Evolutionary conservation across 1,140 invertebrate species (phyloP), one percentile per base, ranked within the genome.

Genomic region (Vanessa atalanta): DNA sequence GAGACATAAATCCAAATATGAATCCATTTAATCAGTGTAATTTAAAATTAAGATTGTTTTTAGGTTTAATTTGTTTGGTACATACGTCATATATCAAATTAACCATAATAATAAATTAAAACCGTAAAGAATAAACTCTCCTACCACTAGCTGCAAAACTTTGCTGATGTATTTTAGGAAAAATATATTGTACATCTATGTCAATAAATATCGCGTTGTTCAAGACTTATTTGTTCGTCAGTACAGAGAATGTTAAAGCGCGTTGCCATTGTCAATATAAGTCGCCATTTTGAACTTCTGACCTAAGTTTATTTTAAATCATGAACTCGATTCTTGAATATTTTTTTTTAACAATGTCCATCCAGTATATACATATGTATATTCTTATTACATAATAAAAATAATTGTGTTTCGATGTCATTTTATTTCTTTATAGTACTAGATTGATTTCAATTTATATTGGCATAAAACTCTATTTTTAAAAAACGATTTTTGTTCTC

Each of bases 191-290:
- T 67, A 67, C 43, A 67, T 67, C 65, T 15, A 9, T 67, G 65
- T 67, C 65, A 55, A 67, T 67, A 67, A 51, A 67, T 55, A 67
- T 53, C 50, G 50, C 48, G 65, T 55, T 67, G 65, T 67, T 67
- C 65, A 67, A 67, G 65, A 67, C 65, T 67, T 67, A 67, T 67
- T 67, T 67, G 65, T 67, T 67, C 50, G 51, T 67, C 48, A 53
- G 64, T 23, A 65, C 48, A 31, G 48, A 26, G n/a, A 66, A 66
- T 50, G 26, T 67, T 53, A 53, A 67, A 53, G 65, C 65, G 65
- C 65, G 65, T 67, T 67, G 50, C 65, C 26, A 67, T 67, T 67
- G 65, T 67, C 65, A 15, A 51, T 51, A 6, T 66, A 31, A n/a
- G 50, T 14, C 7, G 12, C 14, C 14, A 26, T 47, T 65, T 48